Evolutionary conservation across 2,113 vertebrate species (phyloP), one percentile per base, ranked within the genome.

Genomic region (Thamnaconus septentrionalis): DNA sequence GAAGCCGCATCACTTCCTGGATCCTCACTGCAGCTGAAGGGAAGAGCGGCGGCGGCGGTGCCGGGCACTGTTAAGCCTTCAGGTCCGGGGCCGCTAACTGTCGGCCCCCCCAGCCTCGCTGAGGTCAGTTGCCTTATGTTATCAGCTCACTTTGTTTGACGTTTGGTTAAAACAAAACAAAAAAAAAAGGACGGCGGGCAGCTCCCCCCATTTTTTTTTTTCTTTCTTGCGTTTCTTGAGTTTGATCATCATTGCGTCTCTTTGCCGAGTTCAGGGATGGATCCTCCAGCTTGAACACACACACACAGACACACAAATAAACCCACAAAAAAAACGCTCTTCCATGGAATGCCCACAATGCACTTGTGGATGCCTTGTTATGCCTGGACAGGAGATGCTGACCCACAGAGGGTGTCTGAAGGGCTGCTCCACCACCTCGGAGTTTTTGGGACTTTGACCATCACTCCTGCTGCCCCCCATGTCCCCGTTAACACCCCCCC

Each of bases 211-310:
- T 2, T 1, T 31, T 31, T 31, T 31, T 31, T 31, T 31, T 31
- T 31, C 40, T 65, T 57, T 1, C 44, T 45, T 45, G 10, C 50
- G 53, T 65, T 59, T 60, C 49, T 71, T 61, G 41, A 56, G 78
- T 72, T 70, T 54, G 62, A 64, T 56, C 61, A 42, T 69, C 74
- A 59, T 67, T 64, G 81, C 84, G 76, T 75, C 70, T 84, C 81
- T 75, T 86, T 84, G 82, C 80, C 67, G 72, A 84, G 85, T 87
- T 89, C 87, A 84, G 85, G 87, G 87, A 86, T 82, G 81, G 77
- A 80, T 81, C 58, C 66, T 80, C 83, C 79, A 68, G 84, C 84
- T 87, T 84, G 73, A 84, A 89, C 79, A 85, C 82, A 79, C 18
- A 31, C 18, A 31, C 18, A 31, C 18, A 31, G 18, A 31, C 18